Evolutionary conservation across 2,888 invertebrate genomes (phyloP).

Genomic region (Callinectes sapidus): DNA sequence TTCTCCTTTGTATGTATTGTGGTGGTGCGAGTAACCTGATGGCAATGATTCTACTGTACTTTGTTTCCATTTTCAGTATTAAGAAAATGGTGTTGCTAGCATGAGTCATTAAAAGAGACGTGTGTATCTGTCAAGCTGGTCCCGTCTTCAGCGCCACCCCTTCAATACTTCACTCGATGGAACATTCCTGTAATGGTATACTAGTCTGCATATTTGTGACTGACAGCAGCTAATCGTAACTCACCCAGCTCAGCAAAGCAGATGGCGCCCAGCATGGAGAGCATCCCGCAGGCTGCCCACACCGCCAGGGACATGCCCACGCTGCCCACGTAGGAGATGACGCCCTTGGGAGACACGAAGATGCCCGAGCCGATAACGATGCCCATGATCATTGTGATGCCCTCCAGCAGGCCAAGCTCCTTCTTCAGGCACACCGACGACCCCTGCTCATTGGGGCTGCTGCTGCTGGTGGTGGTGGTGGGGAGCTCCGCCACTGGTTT

Average conservation of each 20-base stretch:
- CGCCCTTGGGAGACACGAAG: slow-evolving; percentile 94
- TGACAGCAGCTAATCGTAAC: slow-evolving; percentile 74
- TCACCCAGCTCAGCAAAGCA: slow-evolving; percentile 97
- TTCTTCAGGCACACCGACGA: slow-evolving; percentile 81
- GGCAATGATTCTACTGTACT: not conserved
- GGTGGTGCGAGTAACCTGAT: not conserved
- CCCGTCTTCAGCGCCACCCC: not conserved
- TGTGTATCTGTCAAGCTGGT: not conserved
- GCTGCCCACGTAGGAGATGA: slow-evolving; percentile 88
- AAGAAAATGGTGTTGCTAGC: not conserved
- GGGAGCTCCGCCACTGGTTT: not conserved
- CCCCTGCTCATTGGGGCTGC: not conserved
- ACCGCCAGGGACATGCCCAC: slow-evolving; percentile 91
- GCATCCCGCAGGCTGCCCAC: slow-evolving; percentile 91
- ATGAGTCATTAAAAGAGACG: not conserved
- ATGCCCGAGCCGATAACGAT: slow-evolving; percentile 96
- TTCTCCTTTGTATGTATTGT: not conserved
- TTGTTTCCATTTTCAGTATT: not conserved
- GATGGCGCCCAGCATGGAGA: slow-evolving; percentile 94
- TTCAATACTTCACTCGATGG: not conserved
- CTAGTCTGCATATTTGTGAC: not conserved
- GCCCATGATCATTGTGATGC: slow-evolving; percentile 94
- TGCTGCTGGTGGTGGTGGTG: too few relatives aligned
- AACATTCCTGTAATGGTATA: not conserved
- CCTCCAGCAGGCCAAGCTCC: slow-evolving; percentile 89